Evolutionary conservation across 2,113 vertebrate species (phyloP), one percentile per base, ranked within the genome.

Genomic region (Sebastes fasciatus): DNA sequence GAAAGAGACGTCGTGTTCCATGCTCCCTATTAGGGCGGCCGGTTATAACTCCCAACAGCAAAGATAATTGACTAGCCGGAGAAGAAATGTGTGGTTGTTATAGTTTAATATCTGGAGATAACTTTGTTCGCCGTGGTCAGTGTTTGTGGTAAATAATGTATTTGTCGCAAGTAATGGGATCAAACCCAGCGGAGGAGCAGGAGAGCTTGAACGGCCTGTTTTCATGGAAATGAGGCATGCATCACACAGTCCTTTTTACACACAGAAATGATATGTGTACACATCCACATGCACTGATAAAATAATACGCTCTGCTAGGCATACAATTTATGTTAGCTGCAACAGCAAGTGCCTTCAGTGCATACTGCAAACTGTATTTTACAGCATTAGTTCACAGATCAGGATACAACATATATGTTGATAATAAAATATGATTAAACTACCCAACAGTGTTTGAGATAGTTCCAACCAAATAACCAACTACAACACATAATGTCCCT

Each of bases 91-190:
- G 17, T 61, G 49, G 16, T 77, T 40, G 17, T 62, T 77, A 4
- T 34, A 66, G 23, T 12, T 42, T 19, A 73, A 43, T 51, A 49
- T 67, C 16, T 40, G 55, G 21, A 11, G 6, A 34, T 40, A 7
- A 19, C 19, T 26, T 54, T 46, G 21, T 23, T 54, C 1, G 21
- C 34, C 2, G 1, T 51, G 66, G 34, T 61, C 45, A 9, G 65
- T 58, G 21, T 64, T 51, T 55, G 40, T 49, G 58, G 58, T 61
- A 74, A 63, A 74, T 55, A 13, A 55, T 45, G 19, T 58, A 43
- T 65, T 57, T 49, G 14, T 63, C 23, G 14, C 19, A 10, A 55
- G 62, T 16, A 26, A 69, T 49, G 48, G 23, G 51, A 49, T 80
- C 49, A 64, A 70, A 51, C n/a, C 5, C 42, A 21, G 48, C 45